Base-by-base conservation (phyloP, 2,888 invertebrate genomes). In the Coremacera marginata region DNA sequence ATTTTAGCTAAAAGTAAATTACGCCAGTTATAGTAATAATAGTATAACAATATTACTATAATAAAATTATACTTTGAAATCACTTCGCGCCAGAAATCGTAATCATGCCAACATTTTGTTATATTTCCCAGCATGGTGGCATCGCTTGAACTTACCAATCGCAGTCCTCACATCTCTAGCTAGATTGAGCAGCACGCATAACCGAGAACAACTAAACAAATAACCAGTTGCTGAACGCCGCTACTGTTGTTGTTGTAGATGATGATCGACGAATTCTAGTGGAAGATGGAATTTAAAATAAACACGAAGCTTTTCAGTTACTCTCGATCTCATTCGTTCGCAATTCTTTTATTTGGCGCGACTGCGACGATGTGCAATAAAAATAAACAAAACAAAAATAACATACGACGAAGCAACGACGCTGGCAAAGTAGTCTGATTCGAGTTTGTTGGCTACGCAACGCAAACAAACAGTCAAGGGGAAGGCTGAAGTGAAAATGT, bases 211-310 rank as follows among this genome's bases (percentile, higher is more conserved):
- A 37, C 34, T 25, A 55, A 34, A 55, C 14, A 16, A 34, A 67
- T 14, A 74, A 74, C 74, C 74, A 74, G 74, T 74, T 67, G 34
- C 55, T 52, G 11, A n/a, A 57, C 44, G 37, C 37, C 37, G 65
- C 37, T 37, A 34, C n/a, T 34, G 55, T 22, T 55, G 55, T 11
- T 44, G 37, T 37, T 37, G 62, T 62, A 19, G 37, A 3, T 67
- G 27, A 31, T 52, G 22, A 60, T 44, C 34, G n/a, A 60, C 37
- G 72, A 27, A 62, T 72, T 62, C 37, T 60, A 55, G 68, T 49
- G 44, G 19, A 25, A 67, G 49, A 49, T 19, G 68, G 51, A 68
- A 49, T 68, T 16, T 11, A 25, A 68, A 68, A 60, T 37, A 71
- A 60, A 57, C 71, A 71, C 34, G 19, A 37, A 57, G 60, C 57